Conservation (phyloP, 2,888 invertebrate genomes). For the Alentia gelatinosa region DNA sequence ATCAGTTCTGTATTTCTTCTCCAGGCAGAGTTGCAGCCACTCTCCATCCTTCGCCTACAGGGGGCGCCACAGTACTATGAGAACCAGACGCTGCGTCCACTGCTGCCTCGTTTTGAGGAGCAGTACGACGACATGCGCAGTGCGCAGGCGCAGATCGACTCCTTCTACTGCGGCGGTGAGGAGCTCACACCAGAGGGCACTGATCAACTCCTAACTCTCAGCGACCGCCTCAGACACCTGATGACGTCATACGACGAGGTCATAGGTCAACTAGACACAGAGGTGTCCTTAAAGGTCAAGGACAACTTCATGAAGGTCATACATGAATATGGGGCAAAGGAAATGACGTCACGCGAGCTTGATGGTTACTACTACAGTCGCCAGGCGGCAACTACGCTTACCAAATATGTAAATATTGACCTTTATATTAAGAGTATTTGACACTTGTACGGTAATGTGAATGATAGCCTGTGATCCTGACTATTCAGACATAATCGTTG, state of each 20-base stretch:
- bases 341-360: background rate
- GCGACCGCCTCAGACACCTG: background rate
- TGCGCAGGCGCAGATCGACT: background rate
- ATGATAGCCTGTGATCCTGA: too few species aligned
- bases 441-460: too few species aligned
- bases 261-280: background rate
- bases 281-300: background rate
- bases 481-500: too few species aligned
- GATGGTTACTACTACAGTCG: background rate
- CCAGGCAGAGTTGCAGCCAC: background rate
- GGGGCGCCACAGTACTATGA: background rate
- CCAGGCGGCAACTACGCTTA: background rate
- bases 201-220: background rate
- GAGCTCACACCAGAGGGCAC: background rate
- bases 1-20: background rate
- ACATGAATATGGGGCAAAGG: background rate
- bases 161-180: background rate
- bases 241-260: background rate
- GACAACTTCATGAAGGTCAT: background rate
- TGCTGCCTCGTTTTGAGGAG: background rate
- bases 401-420: background rate
- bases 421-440: too few species aligned
- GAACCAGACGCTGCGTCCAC: background rate
- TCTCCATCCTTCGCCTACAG: background rate
- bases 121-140: background rate